phyloP scores from a whole-genome alignment of 2,113 vertebrate species.

The Megaceryle torquata region DNA sequence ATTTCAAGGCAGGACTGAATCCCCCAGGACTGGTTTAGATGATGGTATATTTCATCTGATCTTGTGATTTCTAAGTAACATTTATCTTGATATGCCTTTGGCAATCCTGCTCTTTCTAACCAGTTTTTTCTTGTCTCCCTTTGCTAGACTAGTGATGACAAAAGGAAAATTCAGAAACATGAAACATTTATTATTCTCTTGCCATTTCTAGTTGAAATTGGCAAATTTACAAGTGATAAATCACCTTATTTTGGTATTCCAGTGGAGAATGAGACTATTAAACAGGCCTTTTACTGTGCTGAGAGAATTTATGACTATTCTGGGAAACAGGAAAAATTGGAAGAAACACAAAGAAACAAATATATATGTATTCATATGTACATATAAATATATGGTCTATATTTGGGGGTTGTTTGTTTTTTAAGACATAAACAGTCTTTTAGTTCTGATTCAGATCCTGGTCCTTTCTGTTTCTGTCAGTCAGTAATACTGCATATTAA shows the following conservation, averaged over 20 bases:
- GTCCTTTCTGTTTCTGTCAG: neutral
- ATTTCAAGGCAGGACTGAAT: neutral
- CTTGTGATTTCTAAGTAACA: neutral
- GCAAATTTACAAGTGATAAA: neutral
- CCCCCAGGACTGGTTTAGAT: neutral
- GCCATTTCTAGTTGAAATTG: neutral
- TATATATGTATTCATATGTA: no score
- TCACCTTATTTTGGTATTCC: neutral
- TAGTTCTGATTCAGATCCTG: neutral
- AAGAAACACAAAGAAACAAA: neutral
- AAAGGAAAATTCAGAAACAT: neutral
- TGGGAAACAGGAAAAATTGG: neutral
- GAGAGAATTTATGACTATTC: neutral
- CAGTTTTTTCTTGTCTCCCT: neutral
- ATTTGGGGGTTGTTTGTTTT: no score
- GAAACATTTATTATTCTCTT: neutral
- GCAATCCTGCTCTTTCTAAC: neutral
- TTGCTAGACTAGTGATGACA: neutral
- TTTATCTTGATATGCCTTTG: neutral
- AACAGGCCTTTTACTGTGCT: neutral
- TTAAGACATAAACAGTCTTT: neutral
- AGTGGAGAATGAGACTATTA: neutral
- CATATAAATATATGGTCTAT: neutral
- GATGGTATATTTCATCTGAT: neutral
- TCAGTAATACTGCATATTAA: neutral